Evolutionary conservation across 2,113 vertebrate genomes (phyloP).

Genomic region (Alces alces): DNA sequence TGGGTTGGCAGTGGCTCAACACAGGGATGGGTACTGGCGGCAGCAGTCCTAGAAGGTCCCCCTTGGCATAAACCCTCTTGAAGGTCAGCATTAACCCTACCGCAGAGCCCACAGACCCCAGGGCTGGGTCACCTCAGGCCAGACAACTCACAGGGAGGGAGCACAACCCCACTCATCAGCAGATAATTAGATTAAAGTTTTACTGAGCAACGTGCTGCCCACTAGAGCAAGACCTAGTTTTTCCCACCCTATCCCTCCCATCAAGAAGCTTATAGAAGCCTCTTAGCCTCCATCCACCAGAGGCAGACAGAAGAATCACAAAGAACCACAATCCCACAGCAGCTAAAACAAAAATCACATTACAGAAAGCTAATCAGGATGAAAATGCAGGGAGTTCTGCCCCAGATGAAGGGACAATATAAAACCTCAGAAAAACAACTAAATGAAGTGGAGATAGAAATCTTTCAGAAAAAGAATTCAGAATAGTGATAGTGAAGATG

Average conservation of each 20-base stretch:
- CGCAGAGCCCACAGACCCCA: neutral
- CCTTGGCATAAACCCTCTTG: neutral
- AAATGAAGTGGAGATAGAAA: neutral
- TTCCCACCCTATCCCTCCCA: neutral
- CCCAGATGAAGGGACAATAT: neutral
- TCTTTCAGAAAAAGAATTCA: neutral
- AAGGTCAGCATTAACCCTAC: neutral
- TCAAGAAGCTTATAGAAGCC: neutral
- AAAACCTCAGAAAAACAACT: neutral
- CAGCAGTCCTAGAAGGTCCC: neutral
- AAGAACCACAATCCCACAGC: neutral
- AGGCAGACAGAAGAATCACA: neutral
- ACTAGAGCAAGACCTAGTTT: neutral
- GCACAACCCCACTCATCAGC: neutral
- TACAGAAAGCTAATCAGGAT: neutral
- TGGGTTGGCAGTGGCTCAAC: neutral
- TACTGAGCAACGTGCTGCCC: neutral
- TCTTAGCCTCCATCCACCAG: neutral
- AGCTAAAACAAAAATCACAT: neutral
- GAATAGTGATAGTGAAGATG: neutral
- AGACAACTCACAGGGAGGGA: neutral
- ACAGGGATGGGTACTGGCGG: neutral
- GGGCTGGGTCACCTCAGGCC: neutral
- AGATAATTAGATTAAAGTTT: neutral
- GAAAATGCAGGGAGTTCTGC: neutral